Base-by-base conservation (phyloP, 1,140 invertebrate genomes). In the Cotesia typhae region DNA sequence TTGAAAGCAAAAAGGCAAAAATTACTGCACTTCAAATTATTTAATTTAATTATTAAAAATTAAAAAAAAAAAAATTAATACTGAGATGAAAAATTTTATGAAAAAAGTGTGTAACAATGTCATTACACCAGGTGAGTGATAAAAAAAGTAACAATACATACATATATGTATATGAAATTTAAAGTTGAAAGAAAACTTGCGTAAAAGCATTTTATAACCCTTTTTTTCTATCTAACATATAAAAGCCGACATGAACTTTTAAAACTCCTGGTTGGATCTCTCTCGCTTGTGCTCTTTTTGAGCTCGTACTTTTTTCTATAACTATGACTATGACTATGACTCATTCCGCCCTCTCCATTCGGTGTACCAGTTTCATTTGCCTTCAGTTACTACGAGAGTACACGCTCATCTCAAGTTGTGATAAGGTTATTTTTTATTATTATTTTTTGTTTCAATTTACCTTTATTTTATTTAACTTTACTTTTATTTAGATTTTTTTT, bases 371-470 rank as follows among this genome's bases (percentile, higher is more conserved):
- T 59, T 59, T 59, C 57, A 59, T 59, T 59, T 59, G 20, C 57
- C 3, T 59, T 9, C 7, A 59, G 57, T 59, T 59, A 59, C 57
- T 28, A 59, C 41, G 10, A 28, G 20, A 20, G 14, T 59, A 59
- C 17, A 59, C 17, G 57, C 57, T 59, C 17, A 59, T 59, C 57
- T 59, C 57, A 59, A 35, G 57, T 59, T 59, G 57, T 59, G 57
- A 59, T 59, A 59, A 28, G 57, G 57, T 10, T 9, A 59, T 59
- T 59, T 59, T 59, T 59, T 59, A 59, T 59, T 20, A 59, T 59
- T 20, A 10, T 4, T 7, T 47, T 47, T 47, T 47, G 10, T 47
- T 47, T 47, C 10, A 47, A 9, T 47, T 47, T 47, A 47, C 10
- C 5, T 47, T 10, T 47, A 47, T 47, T 47, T 28, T 28, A 28